A percentile compares a stretch with the other conserved stretches of the same genome.
phyloP scores from a whole-genome alignment of 2,797 vertebrate species.

The Sylvilagus floridanus region DNA sequence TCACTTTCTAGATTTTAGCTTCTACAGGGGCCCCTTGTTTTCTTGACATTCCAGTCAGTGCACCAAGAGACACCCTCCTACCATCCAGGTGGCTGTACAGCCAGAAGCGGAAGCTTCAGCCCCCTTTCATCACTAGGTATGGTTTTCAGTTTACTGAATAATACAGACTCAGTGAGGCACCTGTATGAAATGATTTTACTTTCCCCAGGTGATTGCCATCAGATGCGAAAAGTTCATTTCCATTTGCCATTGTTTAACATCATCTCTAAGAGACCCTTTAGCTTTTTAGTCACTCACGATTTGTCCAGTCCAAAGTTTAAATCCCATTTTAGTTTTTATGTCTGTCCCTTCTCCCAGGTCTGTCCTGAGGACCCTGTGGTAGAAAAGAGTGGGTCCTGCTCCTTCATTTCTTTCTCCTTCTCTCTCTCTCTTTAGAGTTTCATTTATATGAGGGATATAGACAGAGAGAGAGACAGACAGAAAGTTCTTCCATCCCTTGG shows the following conservation, averaged over 20 bases:
- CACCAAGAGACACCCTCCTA: background rate
- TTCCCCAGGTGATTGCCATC: background rate
- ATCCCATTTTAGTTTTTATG: background rate
- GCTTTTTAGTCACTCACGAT: background rate
- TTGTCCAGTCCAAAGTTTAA: conserved; percentile 12
- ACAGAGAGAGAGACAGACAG: too few species aligned
- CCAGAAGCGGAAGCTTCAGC: background rate
- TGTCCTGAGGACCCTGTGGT: background rate
- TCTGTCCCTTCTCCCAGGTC: background rate
- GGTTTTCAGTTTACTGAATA: background rate
- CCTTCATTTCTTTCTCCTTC: background rate
- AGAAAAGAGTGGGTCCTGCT: background rate
- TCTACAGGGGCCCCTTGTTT: background rate
- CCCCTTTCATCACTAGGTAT: background rate
- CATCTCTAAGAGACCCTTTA: background rate
- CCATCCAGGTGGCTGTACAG: background rate
- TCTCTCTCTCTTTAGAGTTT: background rate
- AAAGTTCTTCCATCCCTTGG: too few species aligned
- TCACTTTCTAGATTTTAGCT: background rate
- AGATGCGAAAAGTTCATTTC: background rate
- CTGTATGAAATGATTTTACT: background rate
- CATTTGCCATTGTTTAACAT: background rate
- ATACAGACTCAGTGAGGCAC: background rate
- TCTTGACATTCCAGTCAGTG: background rate
- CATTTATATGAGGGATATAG: too few species aligned